phyloP scores from a whole-genome alignment of 53 echinoderm and acorn worm genomes.

The Astropecten irregularis region DNA sequence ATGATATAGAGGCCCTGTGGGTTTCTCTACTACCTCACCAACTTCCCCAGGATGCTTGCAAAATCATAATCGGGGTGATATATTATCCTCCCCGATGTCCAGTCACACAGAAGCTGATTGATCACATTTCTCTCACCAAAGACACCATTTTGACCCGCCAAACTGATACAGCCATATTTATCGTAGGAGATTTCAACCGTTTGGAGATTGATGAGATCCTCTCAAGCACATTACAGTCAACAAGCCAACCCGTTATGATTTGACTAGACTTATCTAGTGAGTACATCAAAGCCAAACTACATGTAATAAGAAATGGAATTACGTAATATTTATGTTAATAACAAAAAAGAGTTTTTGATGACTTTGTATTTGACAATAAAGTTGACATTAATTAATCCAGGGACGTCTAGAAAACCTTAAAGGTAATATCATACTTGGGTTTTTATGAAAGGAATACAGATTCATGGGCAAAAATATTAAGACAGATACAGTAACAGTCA shows the following conservation, averaged over 20 bases:
- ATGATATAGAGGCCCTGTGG: slow-evolving; percentile 37
- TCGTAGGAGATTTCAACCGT: slow-evolving; percentile 34
- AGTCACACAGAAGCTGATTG: not conserved
- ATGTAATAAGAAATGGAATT: no score
- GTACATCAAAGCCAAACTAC: no score
- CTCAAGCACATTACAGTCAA: not conserved
- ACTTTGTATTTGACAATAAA: no score
- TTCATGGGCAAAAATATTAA: no score
- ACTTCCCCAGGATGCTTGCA: not conserved
- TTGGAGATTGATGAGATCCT: not conserved
- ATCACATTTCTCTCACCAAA: not conserved
- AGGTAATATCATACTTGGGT: no score
- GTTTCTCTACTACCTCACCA: slow-evolving; percentile 9
- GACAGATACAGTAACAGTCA: no score
- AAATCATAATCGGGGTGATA: slow-evolving; percentile 2
- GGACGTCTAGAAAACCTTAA: no score
- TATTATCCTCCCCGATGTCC: slow-evolving; percentile 45
- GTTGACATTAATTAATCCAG: no score
- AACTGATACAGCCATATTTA: not conserved
- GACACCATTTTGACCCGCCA: slow-evolving; percentile 16
- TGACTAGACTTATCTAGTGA: no score
- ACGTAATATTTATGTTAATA: no score
- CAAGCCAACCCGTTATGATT: not conserved
- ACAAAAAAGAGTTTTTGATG: no score
- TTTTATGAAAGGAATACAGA: no score